Conservation (phyloP, 2,113 vertebrate species). For the Chlorodrepanis virens region DNA sequence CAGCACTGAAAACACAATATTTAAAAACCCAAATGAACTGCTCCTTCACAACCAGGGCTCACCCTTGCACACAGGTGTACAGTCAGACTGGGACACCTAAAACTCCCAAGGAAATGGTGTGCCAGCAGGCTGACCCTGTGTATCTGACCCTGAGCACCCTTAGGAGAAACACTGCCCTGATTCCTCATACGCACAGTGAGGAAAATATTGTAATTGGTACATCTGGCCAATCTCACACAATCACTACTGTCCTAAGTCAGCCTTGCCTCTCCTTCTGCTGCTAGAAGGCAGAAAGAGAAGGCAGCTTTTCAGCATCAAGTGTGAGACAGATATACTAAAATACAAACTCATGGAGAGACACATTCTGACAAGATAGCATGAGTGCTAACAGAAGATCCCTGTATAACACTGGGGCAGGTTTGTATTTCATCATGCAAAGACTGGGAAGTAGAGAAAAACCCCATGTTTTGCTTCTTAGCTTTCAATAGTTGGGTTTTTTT, state of each 20-base stretch:
- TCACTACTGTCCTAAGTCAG: not conserved
- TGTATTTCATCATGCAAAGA: not conserved
- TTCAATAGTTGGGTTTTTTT: not conserved
- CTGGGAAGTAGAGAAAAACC: not conserved
- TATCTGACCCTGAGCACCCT: not conserved
- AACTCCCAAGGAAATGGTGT: not conserved
- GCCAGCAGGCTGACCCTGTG: not conserved
- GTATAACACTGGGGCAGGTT: not conserved
- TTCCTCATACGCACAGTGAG: not conserved
- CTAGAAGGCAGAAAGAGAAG: not conserved
- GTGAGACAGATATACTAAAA: not conserved
- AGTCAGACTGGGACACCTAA: not conserved
- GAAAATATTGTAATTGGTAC: not conserved
- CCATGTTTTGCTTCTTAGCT: not conserved
- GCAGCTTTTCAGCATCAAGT: not conserved
- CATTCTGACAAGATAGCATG: not conserved
- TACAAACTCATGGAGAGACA: not conserved
- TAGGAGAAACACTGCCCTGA: not conserved
- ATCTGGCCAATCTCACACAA: not conserved
- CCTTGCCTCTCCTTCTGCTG: not conserved
- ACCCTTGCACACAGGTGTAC: not conserved
- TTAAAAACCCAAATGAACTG: not conserved
- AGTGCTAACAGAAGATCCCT: not conserved
- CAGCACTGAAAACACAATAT: not conserved
- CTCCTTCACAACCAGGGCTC: not conserved